Percentiles rank a stretch among this genome's conserved stretches.
Evolutionary conservation across 2,797 vertebrate species (phyloP).

Genomic region (Crocidura indochinensis): DNA sequence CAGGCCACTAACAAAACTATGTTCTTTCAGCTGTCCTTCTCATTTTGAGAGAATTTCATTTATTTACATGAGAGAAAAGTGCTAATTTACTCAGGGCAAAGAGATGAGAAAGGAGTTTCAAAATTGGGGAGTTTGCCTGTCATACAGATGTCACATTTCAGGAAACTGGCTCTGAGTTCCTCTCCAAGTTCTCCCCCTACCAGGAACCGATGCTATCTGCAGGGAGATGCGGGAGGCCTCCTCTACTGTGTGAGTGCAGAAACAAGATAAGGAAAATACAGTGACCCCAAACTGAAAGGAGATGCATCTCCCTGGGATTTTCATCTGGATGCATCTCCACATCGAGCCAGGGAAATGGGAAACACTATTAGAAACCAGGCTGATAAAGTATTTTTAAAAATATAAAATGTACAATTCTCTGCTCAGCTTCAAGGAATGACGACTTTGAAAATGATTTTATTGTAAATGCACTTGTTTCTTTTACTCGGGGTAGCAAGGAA

Average conservation of each 20-base stretch:
- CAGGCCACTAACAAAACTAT: background rate
- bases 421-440: slow-evolving; percentile 9
- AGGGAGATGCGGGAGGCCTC: slow-evolving; percentile 28
- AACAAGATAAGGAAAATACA: slow-evolving; percentile 79
- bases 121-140: slow-evolving; percentile 72
- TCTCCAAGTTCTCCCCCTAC: slow-evolving; percentile 35
- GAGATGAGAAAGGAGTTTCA: slow-evolving; percentile 64
- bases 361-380: slow-evolving; percentile 51
- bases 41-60: slow-evolving; percentile 55
- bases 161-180: background rate
- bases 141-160: slow-evolving; percentile 54
- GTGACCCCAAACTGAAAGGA: slow-evolving; percentile 72
- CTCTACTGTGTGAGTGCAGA: slow-evolving; percentile 67
- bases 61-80: slow-evolving; percentile 68
- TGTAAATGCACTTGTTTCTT: slow-evolving; percentile 56
- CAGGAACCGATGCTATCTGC: slow-evolving; percentile 76
- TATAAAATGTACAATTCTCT: slow-evolving; percentile 48
- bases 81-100: slow-evolving; percentile 42
- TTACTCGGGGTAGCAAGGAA: background rate
- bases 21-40: slow-evolving; percentile 34
- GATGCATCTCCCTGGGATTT: slow-evolving; percentile 74
- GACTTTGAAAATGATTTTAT: slow-evolving; percentile 1
- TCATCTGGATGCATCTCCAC: slow-evolving; percentile 78
- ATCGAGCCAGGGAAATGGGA: slow-evolving; percentile 64
- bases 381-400: slow-evolving; percentile 65